These are phyloP conservation scores for Brachyrhaphis roseni DNA, from an alignment of 2,797 vertebrate genomes.

Conservation along the genomic window DNA sequence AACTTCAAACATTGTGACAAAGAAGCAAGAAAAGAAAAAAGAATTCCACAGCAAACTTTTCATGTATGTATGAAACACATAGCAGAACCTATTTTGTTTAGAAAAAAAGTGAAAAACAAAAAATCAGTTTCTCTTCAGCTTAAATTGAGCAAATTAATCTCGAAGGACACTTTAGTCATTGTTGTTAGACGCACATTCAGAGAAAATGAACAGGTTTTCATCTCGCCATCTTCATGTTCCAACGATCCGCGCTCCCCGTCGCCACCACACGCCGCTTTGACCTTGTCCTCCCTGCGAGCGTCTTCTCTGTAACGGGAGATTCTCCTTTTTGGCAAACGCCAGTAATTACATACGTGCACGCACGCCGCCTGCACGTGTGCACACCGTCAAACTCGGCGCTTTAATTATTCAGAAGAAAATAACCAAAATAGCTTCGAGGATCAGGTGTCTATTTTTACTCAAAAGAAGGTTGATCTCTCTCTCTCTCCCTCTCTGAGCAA, in stretches of 20 bases:
- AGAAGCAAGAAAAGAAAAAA: neutral
- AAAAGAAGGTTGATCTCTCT: slow-evolving; percentile 43
- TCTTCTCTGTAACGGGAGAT: slow-evolving; percentile 68
- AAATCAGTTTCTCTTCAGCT: neutral
- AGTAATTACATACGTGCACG: slow-evolving; percentile 66
- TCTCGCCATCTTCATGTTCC: slow-evolving; percentile 30
- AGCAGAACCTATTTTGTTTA: neutral
- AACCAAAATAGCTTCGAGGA: slow-evolving; percentile 51
- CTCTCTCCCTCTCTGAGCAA: slow-evolving; percentile 21
- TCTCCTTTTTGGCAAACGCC: slow-evolving; percentile 57
- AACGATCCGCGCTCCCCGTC: slow-evolving; percentile 16
- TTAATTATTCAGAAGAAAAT: slow-evolving; percentile 59
- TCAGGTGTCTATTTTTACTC: slow-evolving; percentile 64
- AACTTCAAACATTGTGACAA: neutral
- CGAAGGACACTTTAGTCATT: neutral
- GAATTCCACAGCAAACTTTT: neutral
- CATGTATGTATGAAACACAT: neutral
- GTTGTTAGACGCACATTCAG: neutral
- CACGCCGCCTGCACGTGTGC: neutral
- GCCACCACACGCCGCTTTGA: slow-evolving; percentile 51
- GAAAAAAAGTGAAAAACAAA: neutral
- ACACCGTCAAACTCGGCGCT: slow-evolving; percentile 25
- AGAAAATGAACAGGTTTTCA: neutral
- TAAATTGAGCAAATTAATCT: neutral
- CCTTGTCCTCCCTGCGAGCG: slow-evolving; percentile 67